phyloP scores from a whole-genome alignment of 2,888 invertebrate species.

The Brachyptera putata region DNA sequence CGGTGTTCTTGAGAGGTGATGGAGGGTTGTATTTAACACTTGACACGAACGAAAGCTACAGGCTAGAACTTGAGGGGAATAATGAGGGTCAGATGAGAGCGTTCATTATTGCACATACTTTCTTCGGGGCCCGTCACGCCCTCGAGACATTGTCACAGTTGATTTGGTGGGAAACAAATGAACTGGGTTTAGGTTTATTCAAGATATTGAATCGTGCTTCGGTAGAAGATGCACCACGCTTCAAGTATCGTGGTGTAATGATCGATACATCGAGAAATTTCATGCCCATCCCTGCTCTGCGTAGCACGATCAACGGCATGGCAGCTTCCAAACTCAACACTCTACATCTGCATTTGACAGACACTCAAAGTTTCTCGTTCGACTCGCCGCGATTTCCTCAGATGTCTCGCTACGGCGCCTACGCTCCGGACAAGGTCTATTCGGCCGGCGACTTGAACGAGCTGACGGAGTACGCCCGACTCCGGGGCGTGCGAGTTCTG shows the following conservation, averaged over 20 bases:
- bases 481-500: constrained; percentile 46
- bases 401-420: constrained; percentile 43
- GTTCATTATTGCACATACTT: constrained; percentile 31
- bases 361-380: constrained; percentile 52
- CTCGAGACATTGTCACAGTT: constrained; percentile 38
- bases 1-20: background rate
- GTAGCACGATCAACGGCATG: constrained; percentile 48
- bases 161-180: constrained; percentile 63
- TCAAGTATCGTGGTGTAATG: constrained; percentile 49
- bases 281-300: constrained; percentile 44
- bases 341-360: constrained; percentile 47
- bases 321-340: constrained; percentile 50
- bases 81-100: constrained; percentile 19
- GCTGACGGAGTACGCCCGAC: constrained; percentile 47
- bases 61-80: constrained; percentile 5
- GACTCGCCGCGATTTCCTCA: constrained; percentile 42
- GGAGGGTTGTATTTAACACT: constrained; percentile 11
- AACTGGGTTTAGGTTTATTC: background rate
- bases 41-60: constrained; percentile 27
- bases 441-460: constrained; percentile 38
- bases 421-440: constrained; percentile 47
- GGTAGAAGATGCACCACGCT: constrained; percentile 50
- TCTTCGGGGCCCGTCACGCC: constrained; percentile 37
- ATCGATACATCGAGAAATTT: constrained; percentile 59
- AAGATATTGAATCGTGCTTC: constrained; percentile 27